Evolutionary conservation across 2,888 invertebrate species (phyloP).

Genomic region (Scotopteryx bipunctaria): DNA sequence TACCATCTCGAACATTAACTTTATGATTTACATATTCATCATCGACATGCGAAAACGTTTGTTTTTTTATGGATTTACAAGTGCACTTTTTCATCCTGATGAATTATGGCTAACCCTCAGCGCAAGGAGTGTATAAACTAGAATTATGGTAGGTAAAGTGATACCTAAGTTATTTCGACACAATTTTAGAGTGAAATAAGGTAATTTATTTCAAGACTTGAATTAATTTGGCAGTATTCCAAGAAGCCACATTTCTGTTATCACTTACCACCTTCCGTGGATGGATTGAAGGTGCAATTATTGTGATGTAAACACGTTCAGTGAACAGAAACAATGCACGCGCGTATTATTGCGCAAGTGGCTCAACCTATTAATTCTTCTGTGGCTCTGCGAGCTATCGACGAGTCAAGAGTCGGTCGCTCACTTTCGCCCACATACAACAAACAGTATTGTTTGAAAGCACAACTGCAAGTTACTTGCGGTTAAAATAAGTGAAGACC

Average conservation of each 20-base stretch:
- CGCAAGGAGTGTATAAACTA: too few relatives aligned
- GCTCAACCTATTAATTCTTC: constrained; percentile 51
- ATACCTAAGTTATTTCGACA: too few relatives aligned
- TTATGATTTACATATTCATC: constrained; percentile 49
- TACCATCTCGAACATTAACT: constrained; percentile 64
- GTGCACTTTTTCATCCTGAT: constrained; percentile 11
- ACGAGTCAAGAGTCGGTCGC: constrained; percentile 24
- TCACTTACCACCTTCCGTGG: constrained; percentile 25
- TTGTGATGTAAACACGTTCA: constrained; percentile 44
- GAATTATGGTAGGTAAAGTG: too few relatives aligned
- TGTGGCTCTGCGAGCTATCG: constrained; percentile 45
- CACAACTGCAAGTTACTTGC: background rate
- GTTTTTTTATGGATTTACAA: constrained; percentile 11
- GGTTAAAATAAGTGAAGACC: too few relatives aligned
- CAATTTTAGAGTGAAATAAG: too few relatives aligned
- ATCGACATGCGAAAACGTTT: constrained; percentile 33
- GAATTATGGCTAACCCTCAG: too few relatives aligned
- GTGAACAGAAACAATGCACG: constrained; percentile 46
- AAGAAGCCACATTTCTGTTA: constrained; percentile 16
- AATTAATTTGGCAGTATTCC: constrained; percentile 1
- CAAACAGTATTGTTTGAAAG: background rate
- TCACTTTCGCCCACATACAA: constrained; percentile 23
- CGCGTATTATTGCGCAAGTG: constrained; percentile 57
- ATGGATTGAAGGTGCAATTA: constrained; percentile 38
- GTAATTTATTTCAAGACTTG: background rate